phyloP scores from a whole-genome alignment of 2,888 invertebrate species.

The Pyralis farinalis region DNA sequence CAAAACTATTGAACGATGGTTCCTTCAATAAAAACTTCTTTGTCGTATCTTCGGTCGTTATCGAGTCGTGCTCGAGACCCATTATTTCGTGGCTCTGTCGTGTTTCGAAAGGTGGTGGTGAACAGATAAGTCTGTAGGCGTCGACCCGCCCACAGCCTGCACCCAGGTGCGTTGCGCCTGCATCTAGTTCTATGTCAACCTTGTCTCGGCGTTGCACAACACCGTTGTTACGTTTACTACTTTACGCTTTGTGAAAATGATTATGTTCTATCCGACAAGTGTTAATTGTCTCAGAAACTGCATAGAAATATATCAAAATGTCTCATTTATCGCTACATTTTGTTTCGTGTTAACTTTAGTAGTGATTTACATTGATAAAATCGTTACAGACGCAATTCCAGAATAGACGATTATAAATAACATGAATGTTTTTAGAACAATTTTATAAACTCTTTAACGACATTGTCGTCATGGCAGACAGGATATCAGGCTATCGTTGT shows the following conservation, averaged over 20 bases:
- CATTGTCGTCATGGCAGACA: conserved; percentile 32
- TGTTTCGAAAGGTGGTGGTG: conserved; percentile 18
- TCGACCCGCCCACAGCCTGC: conserved; percentile 60
- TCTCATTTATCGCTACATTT: neutral
- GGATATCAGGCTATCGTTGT: conserved; percentile 26
- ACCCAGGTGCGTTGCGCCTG: conserved; percentile 53
- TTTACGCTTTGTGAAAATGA: conserved; percentile 19
- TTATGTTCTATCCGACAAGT: conserved; percentile 1
- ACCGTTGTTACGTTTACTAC: conserved; percentile 30
- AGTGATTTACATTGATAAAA: neutral
- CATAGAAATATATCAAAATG: neutral
- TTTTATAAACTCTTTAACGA: neutral
- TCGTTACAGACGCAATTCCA: neutral
- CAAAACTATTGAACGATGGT: neutral
- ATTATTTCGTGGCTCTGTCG: conserved; percentile 18
- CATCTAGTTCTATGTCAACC: conserved; percentile 37
- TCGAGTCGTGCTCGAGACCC: conserved; percentile 13
- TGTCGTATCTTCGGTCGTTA: neutral
- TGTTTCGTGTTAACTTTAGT: neutral
- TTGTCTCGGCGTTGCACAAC: conserved; percentile 46
- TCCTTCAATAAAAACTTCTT: neutral
- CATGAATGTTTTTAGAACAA: neutral
- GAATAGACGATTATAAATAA: neutral
- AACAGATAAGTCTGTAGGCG: conserved; percentile 47
- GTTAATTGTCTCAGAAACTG: too few species aligned